Evolutionary conservation across 2,113 vertebrate genomes (phyloP).

Genomic region (Corynorhinus townsendii): DNA sequence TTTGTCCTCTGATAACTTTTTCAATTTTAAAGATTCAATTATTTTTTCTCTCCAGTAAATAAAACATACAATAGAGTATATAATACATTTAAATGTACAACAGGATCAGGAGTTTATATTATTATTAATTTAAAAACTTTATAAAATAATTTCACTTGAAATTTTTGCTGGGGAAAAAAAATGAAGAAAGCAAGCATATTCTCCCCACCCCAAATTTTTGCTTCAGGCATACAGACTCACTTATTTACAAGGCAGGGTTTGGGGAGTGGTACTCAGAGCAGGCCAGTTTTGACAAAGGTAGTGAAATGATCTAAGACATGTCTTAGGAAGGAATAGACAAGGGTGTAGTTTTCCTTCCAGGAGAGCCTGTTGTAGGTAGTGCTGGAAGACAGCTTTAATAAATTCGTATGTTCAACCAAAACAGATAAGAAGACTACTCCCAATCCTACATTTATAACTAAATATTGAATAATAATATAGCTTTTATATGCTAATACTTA

Average conservation of each 20-base stretch:
- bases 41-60: not conserved
- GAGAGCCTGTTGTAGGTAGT: not conserved
- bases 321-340: not conserved
- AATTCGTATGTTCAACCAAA: not conserved
- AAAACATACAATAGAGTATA: not conserved
- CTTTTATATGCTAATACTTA: not conserved
- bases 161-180: not conserved
- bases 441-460: not conserved
- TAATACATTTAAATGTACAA: not conserved
- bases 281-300: not conserved
- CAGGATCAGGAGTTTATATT: not conserved
- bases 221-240: not conserved
- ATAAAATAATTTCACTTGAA: not conserved
- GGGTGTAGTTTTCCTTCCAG: fast-evolving
- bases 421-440: not conserved
- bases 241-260: not conserved
- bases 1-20: not conserved
- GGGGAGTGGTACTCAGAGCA: not conserved
- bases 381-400: not conserved
- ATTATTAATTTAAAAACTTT: not conserved
- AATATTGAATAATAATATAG: not conserved
- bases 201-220: not conserved
- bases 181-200: not conserved
- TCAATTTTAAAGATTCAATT: not conserved
- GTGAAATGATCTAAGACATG: not conserved